A percentile compares a stretch with the other conserved stretches of the same genome.
These are phyloP conservation scores for Drosophila bifasciata DNA, from an alignment of 1,140 invertebrate genomes.

Conservation along the genomic window DNA sequence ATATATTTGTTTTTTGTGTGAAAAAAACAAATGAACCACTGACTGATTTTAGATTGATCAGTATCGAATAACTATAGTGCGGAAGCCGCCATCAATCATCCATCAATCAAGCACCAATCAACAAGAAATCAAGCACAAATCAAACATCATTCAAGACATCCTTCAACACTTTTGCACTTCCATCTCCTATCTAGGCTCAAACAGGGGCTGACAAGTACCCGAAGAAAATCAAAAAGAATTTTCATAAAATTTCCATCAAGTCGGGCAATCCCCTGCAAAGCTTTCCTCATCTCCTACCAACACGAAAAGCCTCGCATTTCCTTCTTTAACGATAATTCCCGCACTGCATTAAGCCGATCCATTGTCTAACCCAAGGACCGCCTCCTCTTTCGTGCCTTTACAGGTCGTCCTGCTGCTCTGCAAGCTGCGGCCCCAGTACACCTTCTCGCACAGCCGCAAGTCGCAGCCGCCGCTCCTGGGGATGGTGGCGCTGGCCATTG, in stretches of 20 bases:
- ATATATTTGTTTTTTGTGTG: conserved; percentile 24
- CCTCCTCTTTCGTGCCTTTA: conserved; percentile 38
- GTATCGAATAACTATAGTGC: conserved; percentile 76
- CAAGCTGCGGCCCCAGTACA: conserved; percentile 94
- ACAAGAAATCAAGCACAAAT: conserved; percentile 10
- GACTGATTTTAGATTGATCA: conserved; percentile 84
- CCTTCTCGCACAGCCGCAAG: conserved; percentile 94
- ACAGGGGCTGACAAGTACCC: too few species aligned
- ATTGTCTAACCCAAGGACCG: conserved; percentile 12
- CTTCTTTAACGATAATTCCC: not conserved
- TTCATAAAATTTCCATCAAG: not conserved
- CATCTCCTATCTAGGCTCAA: too few species aligned
- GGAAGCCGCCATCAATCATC: conserved; percentile 28
- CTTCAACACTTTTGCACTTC: too few species aligned
- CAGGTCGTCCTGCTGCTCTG: conserved; percentile 97
- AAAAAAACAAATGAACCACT: conserved; percentile 18
- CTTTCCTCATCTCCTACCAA: too few species aligned
- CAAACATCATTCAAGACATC: not conserved
- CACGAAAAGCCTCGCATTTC: not conserved
- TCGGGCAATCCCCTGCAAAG: too few species aligned
- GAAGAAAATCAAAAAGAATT: not conserved
- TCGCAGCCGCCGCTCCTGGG: conserved; percentile 93
- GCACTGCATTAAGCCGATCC: not conserved
- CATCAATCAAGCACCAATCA: conserved; percentile 17
- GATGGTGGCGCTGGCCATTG: conserved; percentile 97